phyloP scores from a whole-genome alignment of 2,113 vertebrate genomes.

The Drymodes brunneopygia region DNA sequence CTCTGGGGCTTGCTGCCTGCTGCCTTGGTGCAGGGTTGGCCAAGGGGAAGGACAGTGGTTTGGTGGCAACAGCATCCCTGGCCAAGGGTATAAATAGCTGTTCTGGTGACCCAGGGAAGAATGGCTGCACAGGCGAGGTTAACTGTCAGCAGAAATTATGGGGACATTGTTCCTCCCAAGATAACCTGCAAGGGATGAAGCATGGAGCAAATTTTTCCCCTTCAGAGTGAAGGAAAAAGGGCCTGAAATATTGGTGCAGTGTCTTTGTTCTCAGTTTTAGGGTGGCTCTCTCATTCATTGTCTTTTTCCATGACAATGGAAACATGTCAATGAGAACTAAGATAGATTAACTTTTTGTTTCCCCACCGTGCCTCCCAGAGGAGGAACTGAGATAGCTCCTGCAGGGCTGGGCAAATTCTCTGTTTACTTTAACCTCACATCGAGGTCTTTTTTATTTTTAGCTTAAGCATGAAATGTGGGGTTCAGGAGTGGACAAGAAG shows the following conservation, averaged over 20 bases:
- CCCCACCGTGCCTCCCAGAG: background rate
- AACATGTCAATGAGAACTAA: background rate
- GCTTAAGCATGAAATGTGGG: background rate
- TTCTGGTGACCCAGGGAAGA: slow-evolving; percentile 17
- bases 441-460: background rate
- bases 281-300: background rate
- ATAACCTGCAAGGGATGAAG: slow-evolving; percentile 35
- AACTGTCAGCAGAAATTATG: slow-evolving; percentile 41
- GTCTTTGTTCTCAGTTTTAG: slow-evolving; percentile 38
- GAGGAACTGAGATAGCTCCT: background rate
- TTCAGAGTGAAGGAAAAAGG: slow-evolving; percentile 30
- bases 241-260: slow-evolving; percentile 26
- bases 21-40: background rate
- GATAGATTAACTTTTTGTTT: slow-evolving; percentile 13
- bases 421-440: background rate
- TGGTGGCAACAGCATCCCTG: background rate
- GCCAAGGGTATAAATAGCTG: slow-evolving; percentile 14
- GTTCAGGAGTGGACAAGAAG: background rate
- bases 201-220: slow-evolving; percentile 5
- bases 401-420: background rate
- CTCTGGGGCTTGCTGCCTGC: rapidly evolving
- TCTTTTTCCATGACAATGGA: slow-evolving; percentile 3
- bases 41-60: background rate
- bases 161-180: slow-evolving; percentile 25
- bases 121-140: background rate